These are phyloP conservation scores for Pyrgilauda ruficollis DNA, from an alignment of 2,113 vertebrate genomes.

Conservation along the genomic window DNA sequence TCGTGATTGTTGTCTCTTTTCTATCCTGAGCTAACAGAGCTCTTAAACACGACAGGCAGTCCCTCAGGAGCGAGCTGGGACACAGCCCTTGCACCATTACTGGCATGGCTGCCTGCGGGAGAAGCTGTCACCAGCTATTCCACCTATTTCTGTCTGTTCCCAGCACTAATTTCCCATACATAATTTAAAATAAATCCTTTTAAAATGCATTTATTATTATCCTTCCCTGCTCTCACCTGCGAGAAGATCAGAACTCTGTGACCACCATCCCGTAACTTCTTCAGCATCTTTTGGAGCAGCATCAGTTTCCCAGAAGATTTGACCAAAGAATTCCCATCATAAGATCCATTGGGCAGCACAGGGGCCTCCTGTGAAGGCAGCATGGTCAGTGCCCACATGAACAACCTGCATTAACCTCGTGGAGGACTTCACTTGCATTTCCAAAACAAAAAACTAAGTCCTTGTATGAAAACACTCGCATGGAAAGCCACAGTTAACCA, in stretches of 20 bases:
- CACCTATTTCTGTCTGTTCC: background rate
- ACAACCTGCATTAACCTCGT: fast-evolving
- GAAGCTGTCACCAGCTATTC: background rate
- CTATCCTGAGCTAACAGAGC: background rate
- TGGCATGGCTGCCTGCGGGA: background rate
- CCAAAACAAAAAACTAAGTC: background rate
- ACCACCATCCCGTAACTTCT: conserved; percentile 90
- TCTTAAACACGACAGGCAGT: background rate
- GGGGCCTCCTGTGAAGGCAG: conserved; percentile 86
- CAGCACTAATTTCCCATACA: background rate
- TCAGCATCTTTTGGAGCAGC: conserved; percentile 96
- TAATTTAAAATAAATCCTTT: background rate
- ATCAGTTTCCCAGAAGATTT: conserved; percentile 97
- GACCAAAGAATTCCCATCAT: conserved; percentile 91
- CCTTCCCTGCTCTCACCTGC: conserved; percentile 75
- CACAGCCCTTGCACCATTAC: background rate
- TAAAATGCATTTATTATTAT: background rate
- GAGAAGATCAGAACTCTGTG: conserved; percentile 98
- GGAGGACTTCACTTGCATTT: background rate
- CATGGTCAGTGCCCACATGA: background rate
- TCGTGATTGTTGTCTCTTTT: background rate
- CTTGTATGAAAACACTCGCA: fast-evolving
- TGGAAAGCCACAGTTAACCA: background rate
- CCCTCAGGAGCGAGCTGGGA: background rate
- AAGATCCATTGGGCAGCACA: conserved; percentile 92